Base-by-base conservation (phyloP, 2,113 vertebrate genomes). In the Rostratula benghalensis region DNA sequence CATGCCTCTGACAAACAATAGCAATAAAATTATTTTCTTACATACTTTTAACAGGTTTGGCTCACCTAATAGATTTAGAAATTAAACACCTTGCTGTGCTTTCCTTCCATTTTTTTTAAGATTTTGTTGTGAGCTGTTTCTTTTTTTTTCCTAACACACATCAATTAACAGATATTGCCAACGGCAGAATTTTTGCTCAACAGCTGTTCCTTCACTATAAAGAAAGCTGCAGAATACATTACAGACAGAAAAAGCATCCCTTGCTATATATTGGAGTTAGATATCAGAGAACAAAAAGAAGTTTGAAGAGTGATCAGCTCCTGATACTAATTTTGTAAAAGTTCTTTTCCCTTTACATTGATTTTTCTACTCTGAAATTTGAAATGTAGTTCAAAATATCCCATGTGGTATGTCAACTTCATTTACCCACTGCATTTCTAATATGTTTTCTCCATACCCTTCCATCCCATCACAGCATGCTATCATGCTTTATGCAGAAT, bases 81-180 rank as follows among this genome's bases (percentile, higher is more conserved):
- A 94, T 92, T 75, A 90, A 93, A 80, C 33, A 69, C 46, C 41
- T 93, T 79, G 59, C 65, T 51, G 51, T 88, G 65, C 3, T 83
- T 86, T 20, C 21, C 13, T 54, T 81, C 30, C 7, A 1, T 35
- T 35, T 35, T 68, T 48, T 37, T 15, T 63, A 23, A 8, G 23
- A 6, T 80, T 80, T 54, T 63, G 15, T 63, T 78, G 28, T 65
- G 50, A 4, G 11, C 28, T 53, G 27, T 3, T 3, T 54, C 30
- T 30, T 54, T 10, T 41, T 65, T 80, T 95, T 91, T 88, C 21
- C 92, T 63, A 95, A 86, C 93, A 86, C 89, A 95, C 94, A 96
- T 97, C 95, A 98, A 98, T 98, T 97, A 98, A 94, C 95, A 94
- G 93, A 96, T 94, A 97, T 87, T 41, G 97, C 97, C 97, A 64